Percentiles rank a stretch among this genome's conserved stretches.
Evolutionary conservation across 2,113 vertebrate genomes (phyloP).

Genomic region (Saiga tatarica): DNA sequence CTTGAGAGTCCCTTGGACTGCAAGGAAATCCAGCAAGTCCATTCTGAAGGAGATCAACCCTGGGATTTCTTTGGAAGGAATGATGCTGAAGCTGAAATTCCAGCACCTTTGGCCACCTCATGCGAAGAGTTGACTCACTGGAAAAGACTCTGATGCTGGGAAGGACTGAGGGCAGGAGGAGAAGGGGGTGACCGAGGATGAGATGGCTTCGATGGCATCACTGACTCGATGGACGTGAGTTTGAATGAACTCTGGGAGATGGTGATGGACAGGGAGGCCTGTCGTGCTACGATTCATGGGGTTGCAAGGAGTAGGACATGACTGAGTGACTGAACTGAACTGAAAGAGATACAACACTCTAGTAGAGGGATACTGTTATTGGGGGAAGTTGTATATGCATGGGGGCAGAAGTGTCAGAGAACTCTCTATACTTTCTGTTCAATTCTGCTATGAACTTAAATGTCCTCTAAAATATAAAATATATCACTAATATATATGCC

Average conservation of each 20-base stretch:
- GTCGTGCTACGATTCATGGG: neutral
- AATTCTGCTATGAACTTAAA: neutral
- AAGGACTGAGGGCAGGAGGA: neutral
- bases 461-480: neutral
- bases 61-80: neutral
- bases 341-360: neutral
- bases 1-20: neutral
- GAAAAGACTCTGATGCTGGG: neutral
- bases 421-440: neutral
- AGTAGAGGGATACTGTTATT: neutral
- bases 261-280: neutral
- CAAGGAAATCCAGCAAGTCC: neutral
- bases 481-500: neutral
- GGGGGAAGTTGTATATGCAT: neutral
- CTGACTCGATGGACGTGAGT: neutral
- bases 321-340: neutral
- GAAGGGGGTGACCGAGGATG: neutral
- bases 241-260: neutral
- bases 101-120: neutral
- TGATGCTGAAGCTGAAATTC: neutral
- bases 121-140: neutral
- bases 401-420: neutral
- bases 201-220: neutral
- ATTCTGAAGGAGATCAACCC: neutral
- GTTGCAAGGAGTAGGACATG: neutral